Evolutionary conservation across 2,797 vertebrate species (phyloP), one percentile per base, ranked within the genome.

Genomic region (Halcyon smyrnensis): DNA sequence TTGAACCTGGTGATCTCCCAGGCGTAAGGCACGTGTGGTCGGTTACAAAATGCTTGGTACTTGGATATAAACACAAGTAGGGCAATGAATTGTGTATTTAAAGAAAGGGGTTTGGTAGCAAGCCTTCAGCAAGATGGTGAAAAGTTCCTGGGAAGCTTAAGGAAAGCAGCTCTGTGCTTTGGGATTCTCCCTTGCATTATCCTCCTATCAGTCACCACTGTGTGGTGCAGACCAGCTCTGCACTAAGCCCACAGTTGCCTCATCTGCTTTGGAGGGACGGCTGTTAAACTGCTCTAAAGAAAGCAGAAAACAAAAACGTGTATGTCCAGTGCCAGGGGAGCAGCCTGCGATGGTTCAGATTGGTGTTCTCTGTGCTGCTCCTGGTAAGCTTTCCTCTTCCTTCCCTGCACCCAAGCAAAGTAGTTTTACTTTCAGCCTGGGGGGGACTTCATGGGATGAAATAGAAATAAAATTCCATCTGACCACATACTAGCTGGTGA

Each of bases 21-120:
- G 24, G 3, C 0, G 2, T 9, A 43, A 32, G 45, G 37, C 15
- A 6, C 0, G 3, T 11, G n/a, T 12, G 54, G 41, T 67, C 1
- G 0, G 24, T 65, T 43, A 9, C 19, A 19, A 81, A 89, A 78
- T n/a, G 30, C 39, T 27, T 62, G 46, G 8, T 53, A 1, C 7
- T 39, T 56, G 15, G 21, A 11, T 90, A 25, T 32, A 69, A 93
- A 25, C 14, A 12, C 18, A 46, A 37, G 34, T 15, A 77, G 73
- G 51, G 25, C 8, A 36, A 10, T 11, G 3, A 32, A 46, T 79
- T 8, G 36, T 48, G 6, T 15, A 11, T 30, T 67, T 28, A 15
- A 34, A 39, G 2, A 76, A 37, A 51, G 1, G 56, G 5, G 8
- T 1, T 2, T 50, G 27, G 14, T 56, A 75, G 83, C 15, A 46